Evolutionary conservation across 2,888 invertebrate species (phyloP).

Genomic region (Apamea monoglypha): DNA sequence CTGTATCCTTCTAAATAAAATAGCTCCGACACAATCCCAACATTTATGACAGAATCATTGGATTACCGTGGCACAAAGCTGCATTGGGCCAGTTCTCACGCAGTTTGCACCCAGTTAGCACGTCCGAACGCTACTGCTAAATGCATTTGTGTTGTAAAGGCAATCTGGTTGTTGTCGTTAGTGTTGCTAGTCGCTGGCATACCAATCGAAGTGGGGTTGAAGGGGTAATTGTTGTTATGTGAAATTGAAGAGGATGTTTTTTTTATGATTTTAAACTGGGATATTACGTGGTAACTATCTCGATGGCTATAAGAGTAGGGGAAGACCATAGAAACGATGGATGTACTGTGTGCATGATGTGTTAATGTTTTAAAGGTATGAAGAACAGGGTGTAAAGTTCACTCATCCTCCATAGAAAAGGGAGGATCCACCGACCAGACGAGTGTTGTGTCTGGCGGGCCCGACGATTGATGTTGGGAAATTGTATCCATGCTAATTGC

Average conservation of each 20-base stretch:
- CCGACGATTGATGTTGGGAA: too few species aligned
- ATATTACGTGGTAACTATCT: not conserved
- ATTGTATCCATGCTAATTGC: too few species aligned
- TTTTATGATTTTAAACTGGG: not conserved
- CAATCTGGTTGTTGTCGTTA: constrained; percentile 41
- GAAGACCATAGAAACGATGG: too few species aligned
- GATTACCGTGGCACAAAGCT: constrained; percentile 35
- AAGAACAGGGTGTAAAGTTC: too few species aligned
- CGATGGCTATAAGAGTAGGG: too few species aligned
- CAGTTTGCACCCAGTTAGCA: constrained; percentile 51
- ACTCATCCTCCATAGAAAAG: too few species aligned
- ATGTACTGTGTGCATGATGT: too few species aligned
- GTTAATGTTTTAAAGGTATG: too few species aligned
- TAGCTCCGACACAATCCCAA: not conserved
- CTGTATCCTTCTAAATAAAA: not conserved
- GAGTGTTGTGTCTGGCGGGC: too few species aligned
- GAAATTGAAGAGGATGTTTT: not conserved
- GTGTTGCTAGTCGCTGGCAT: constrained; percentile 26
- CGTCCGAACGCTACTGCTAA: constrained; percentile 42
- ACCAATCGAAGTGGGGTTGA: constrained; percentile 28
- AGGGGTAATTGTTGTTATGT: constrained; percentile 1
- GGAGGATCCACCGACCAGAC: too few species aligned
- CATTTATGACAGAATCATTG: constrained; percentile 23
- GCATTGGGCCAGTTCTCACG: constrained; percentile 22
- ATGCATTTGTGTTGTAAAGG: constrained; percentile 61